Base-by-base conservation (phyloP, 64 coral and sea anemone species). In the Exaiptasia diaphana region DNA sequence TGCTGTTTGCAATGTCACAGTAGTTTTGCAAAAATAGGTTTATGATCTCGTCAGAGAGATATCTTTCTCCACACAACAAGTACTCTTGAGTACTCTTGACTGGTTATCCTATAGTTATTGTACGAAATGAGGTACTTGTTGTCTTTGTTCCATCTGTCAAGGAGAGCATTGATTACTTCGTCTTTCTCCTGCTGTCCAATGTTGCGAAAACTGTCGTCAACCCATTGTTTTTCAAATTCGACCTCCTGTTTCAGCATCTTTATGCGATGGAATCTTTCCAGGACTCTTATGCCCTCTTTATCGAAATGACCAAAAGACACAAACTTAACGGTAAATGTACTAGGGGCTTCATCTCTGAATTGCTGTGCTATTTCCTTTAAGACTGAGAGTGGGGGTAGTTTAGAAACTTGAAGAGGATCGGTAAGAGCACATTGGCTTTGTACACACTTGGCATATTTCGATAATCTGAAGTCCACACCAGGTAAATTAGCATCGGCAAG, bases 21-120 rank as follows among this genome's bases (percentile, higher is more conserved):
- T 76, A 76, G 12, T 24, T 34, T 23, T 37, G 29, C 15, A 37
- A 31, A 5, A 76, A 55, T 5, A 76, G 18, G 49, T 53, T 41
- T 12, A 75, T 18, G 6, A 50, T 45, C 23, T 75, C 43, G 42
- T 75, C 42, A 26, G 71, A 75, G 6, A 75, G 44, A 49, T 75
- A 75, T 24, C 71, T 75, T 45, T 53, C 71, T 13, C 71, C 48
- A 38, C 48, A 54, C 24, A 76, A 18, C 24, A 76, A 30, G n/a
- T n/a, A n/a, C n/a, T n/a, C n/a, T n/a, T 35, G 46, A 75, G 14
- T 50, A 18, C 41, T 75, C 71, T 45, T 75, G 71, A 50, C 21
- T 50, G 27, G 71, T 50, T 3, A 75, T 75, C 3, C 0, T 45
- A 45, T 75, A 75, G 49, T 75, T 45, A 13, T 14, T 49, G 5